Conservation (phyloP, 2,797 vertebrate genomes). For the Cynopterus sphinx region DNA sequence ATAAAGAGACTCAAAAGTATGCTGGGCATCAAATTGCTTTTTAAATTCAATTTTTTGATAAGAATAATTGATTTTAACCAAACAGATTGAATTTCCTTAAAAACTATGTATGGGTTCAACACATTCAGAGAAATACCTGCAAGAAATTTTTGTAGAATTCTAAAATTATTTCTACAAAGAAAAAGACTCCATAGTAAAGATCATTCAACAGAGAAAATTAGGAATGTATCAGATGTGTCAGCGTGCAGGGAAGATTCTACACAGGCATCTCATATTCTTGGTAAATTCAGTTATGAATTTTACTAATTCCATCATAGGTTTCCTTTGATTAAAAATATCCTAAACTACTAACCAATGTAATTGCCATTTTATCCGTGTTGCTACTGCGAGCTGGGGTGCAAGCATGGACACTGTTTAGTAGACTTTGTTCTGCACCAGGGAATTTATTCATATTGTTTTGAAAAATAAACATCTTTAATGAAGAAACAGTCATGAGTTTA, state of each 20-base stretch:
- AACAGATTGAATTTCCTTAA: constrained; percentile 49
- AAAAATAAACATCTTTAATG: background rate
- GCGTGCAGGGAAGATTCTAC: background rate
- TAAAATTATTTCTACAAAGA: background rate
- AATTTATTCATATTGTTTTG: background rate
- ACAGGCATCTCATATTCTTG: background rate
- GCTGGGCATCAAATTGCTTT: constrained; percentile 15
- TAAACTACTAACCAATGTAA: background rate
- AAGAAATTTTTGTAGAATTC: constrained; percentile 6
- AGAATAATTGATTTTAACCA: constrained; percentile 9
- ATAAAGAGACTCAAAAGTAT: constrained; percentile 21
- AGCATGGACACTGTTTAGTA: background rate
- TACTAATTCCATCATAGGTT: background rate
- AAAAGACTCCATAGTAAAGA: background rate
- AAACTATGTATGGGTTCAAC: background rate
- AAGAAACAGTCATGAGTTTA: background rate
- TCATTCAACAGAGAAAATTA: background rate
- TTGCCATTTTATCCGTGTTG: background rate
- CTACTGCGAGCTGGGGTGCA: background rate
- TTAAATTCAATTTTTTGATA: constrained; percentile 48
- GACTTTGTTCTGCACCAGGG: background rate
- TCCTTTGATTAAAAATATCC: background rate
- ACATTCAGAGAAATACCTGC: background rate
- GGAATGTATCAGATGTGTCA: background rate
- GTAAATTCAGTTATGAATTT: constrained; percentile 11